Base-by-base conservation (phyloP, 2,113 vertebrate species). In the Siphamia tubifer region DNA sequence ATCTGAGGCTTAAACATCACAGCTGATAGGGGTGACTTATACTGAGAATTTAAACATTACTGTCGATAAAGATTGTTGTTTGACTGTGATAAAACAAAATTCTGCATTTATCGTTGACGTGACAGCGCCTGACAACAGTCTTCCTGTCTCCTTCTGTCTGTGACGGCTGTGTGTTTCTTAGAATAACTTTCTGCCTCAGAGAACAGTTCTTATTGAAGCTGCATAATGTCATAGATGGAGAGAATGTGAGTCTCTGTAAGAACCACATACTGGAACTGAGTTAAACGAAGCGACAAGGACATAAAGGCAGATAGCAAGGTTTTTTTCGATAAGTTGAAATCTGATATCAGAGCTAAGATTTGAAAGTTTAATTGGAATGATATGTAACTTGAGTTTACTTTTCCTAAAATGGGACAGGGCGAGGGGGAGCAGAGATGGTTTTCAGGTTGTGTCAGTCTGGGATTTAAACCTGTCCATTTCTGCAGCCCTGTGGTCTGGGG, bases 401-500 rank as follows among this genome's bases (percentile, higher is more conserved):
- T n/a, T n/a, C n/a, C n/a, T n/a, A n/a, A 48, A 16, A 25, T 24
- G 16, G 15, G 61, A 49, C 2, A 5, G 48, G 17, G 24, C 3
- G 20, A 1, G 24, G 42, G 13, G 43, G 24, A 16, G 60, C 1
- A 2, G 36, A 28, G 34, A 16, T 25, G 31, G 21, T 11, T 32
- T 53, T 45, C 20, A 39, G 30, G 9, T 23, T 27, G n/a, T 47
- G 45, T 47, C 0, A 34, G 48, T 57, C 52, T 17, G 40, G 54
- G 56, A 63, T 19, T 79, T 49, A 77, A 67, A 65, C 27, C 49
- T 74, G 75, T 87, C 75, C 60, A 68, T 82, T 74, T 78, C 78
- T 70, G 64, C 68, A 34, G 30, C 35, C 5, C 32, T 81, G 74
- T 74, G 81, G 69, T 78, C 79, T 68, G 69, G 80, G 82, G 72